Evolutionary conservation across 2,888 invertebrate species (phyloP), one percentile per base, ranked within the genome.

Genomic region (Oligia latruncula): DNA sequence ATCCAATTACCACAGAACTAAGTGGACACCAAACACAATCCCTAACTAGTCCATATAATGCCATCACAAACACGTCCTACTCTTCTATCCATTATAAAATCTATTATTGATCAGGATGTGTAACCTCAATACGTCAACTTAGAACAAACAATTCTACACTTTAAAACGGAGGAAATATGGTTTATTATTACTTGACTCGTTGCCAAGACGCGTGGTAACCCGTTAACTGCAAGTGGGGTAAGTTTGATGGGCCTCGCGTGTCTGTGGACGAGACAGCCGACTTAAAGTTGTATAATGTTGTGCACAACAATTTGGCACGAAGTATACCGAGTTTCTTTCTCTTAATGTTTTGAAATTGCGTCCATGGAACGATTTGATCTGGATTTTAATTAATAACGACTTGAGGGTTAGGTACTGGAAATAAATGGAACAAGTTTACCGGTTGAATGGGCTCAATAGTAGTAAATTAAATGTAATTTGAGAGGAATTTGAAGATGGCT

Each of bases 211-310:
- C 85, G 82, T 87, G 83, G 87, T 89, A 88, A 85, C 83, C 87
- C 86, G 87, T 90, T 90, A 88, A 89, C 86, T 87, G 85, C 86
- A 88, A 89, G 81, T 84, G 85, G 92, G 85, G 82, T 87, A 92
- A 92, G 86, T 92, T 92, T 91, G 90, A 92, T 92, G 89, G 89
- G 88, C 77, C 80, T 92, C 75, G 90, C 92, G 88, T 92, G 92
- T 90, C 87, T 87, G 88, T 85, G 88, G 90, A 83, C 81, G 77
- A 88, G 90, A 89, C 90, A 91, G 90, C 87, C 80, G 88, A 90
- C 85, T 90, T 85, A 84, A 83, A 88, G 85, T 88, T 85, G 77
- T 81, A 81, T 74, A 82, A 83, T 83, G 83, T 72, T 82, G 77
- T 88, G 77, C 80, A 76, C 71, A 81, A 73, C 78, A 79, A 88